Percentiles rank a stretch among this genome's conserved stretches.
Evolutionary conservation across 2,888 invertebrate genomes (phyloP).

Genomic region (Sphecodes monilicornis): DNA sequence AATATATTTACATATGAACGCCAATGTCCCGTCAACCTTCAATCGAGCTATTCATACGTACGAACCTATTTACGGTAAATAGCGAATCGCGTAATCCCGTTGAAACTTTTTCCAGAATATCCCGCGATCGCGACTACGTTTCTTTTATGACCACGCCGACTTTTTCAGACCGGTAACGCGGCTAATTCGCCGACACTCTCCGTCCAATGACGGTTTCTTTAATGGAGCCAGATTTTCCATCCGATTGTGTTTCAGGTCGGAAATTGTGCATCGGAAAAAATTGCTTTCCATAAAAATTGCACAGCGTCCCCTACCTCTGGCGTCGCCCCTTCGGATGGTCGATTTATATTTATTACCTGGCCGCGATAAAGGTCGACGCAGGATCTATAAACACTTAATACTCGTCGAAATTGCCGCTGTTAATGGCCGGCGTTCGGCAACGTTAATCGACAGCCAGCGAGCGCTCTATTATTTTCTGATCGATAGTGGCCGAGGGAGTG

Average conservation of each 20-base stretch:
- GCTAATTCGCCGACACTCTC: not conserved
- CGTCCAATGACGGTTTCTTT: not conserved
- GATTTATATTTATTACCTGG: slow-evolving; percentile 22
- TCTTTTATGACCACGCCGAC: not conserved
- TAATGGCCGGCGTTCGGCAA: slow-evolving; percentile 19
- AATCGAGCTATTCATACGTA: not conserved
- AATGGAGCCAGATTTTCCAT: not conserved
- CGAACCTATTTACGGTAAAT: slow-evolving; percentile 6
- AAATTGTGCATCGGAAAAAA: slow-evolving; percentile 32
- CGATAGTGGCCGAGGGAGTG: slow-evolving; percentile 27
- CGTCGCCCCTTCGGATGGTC: not conserved
- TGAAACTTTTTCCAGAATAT: not conserved
- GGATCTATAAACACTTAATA: slow-evolving; percentile 50
- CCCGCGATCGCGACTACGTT: not conserved
- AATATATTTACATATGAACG: not conserved
- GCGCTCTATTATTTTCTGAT: slow-evolving; percentile 50
- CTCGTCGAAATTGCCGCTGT: slow-evolving; percentile 37
- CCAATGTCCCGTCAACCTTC: not conserved
- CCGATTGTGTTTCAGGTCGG: not conserved
- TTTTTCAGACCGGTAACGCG: not conserved
- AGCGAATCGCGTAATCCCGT: not conserved
- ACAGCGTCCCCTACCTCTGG: too few species aligned
- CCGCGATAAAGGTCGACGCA: slow-evolving; percentile 17
- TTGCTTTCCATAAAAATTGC: slow-evolving; percentile 26
- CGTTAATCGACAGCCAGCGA: slow-evolving; percentile 23